Conservation (phyloP, 1,140 invertebrate species). For the Ips typographus region DNA sequence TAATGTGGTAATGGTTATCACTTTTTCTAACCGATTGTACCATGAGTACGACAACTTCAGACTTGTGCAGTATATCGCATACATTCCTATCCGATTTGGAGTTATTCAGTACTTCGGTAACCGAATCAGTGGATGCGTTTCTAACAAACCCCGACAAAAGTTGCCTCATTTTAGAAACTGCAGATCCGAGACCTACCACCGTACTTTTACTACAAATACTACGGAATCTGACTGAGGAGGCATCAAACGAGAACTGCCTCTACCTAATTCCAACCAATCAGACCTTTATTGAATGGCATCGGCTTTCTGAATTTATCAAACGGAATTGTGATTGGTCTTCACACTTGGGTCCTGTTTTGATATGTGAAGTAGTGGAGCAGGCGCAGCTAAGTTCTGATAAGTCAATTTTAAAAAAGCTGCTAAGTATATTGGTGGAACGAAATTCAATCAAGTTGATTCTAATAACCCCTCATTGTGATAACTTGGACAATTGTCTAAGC, state of each 20-base stretch:
- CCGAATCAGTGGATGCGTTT: background rate
- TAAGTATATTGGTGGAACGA: background rate
- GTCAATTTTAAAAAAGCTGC: background rate
- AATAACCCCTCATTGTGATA: background rate
- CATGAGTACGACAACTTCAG: too few species aligned
- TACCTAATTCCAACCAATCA: background rate
- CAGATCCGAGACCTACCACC: background rate
- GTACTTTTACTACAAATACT: background rate
- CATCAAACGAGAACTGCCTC: background rate
- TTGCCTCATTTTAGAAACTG: background rate
- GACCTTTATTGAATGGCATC: background rate
- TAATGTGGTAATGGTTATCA: too few species aligned
- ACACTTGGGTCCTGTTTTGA: background rate
- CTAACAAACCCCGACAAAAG: background rate
- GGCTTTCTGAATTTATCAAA: background rate
- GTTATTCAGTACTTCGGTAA: background rate
- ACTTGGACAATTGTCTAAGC: background rate
- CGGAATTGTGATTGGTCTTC: background rate
- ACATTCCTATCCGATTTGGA: background rate
- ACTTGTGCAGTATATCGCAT: too few species aligned
- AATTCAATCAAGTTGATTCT: background rate
- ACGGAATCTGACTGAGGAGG: background rate
- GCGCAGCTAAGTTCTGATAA: background rate
- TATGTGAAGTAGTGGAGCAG: background rate
- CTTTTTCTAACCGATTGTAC: too few species aligned